A percentile compares a stretch with the other conserved stretches of the same genome.
Conservation (phyloP, 2,113 vertebrate genomes). For the Gallinago media region DNA sequence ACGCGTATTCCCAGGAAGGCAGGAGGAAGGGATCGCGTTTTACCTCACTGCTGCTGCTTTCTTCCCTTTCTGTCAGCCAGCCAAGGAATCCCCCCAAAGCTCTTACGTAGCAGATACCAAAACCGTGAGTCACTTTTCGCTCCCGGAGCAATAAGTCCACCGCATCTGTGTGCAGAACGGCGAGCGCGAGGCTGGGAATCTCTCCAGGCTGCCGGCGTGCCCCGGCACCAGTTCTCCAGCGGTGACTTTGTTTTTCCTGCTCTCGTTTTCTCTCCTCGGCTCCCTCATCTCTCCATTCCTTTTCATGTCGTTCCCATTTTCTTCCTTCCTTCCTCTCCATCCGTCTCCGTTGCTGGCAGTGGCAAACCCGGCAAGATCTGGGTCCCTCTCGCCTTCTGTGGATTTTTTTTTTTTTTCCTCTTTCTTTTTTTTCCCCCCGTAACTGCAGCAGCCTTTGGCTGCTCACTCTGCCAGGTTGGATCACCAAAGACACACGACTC, state of each 20-base stretch:
- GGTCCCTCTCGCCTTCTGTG: slow-evolving; percentile 72
- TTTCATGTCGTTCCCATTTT: slow-evolving; percentile 41
- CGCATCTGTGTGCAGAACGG: slow-evolving; percentile 14
- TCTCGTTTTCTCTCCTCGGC: slow-evolving; percentile 58
- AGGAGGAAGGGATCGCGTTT: slow-evolving; percentile 70
- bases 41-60: slow-evolving; percentile 77
- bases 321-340: slow-evolving; percentile 63
- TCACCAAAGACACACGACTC: slow-evolving; percentile 86
- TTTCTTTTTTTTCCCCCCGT: background rate
- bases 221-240: slow-evolving; percentile 53
- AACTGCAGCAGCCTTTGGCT: slow-evolving; percentile 81
- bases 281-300: slow-evolving; percentile 53
- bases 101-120: slow-evolving; percentile 82
- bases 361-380: slow-evolving; percentile 69
- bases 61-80: slow-evolving; percentile 80
- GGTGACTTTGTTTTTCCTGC: slow-evolving; percentile 64
- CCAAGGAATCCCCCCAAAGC: slow-evolving; percentile 84
- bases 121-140: slow-evolving; percentile 74
- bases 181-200: slow-evolving; percentile 51
- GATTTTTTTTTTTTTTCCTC: slow-evolving; percentile 27
- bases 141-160: slow-evolving; percentile 66
- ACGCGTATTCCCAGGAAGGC: slow-evolving; percentile 73
- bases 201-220: slow-evolving; percentile 64
- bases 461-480: slow-evolving; percentile 83
- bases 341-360: slow-evolving; percentile 67